A percentile compares a stretch with the other conserved stretches of the same genome.
phyloP scores from a whole-genome alignment of 2,888 invertebrate species.

The Melitaea athalia region DNA sequence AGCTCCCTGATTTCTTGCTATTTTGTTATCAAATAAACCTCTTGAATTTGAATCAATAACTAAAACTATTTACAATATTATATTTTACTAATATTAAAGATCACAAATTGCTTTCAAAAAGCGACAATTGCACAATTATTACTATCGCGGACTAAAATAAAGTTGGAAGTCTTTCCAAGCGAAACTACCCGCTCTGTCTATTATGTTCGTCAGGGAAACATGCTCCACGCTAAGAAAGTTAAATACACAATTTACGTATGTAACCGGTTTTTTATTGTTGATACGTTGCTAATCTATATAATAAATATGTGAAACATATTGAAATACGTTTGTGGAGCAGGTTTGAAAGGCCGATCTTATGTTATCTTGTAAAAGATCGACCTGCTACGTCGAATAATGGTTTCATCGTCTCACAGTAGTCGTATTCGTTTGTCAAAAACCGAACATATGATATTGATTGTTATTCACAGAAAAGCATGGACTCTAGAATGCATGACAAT shows the following conservation, averaged over 20 bases:
- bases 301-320: not conserved
- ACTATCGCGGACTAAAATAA: too few species aligned
- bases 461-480: slow-evolving; percentile 35
- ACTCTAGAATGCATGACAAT: slow-evolving; percentile 78
- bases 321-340: slow-evolving; percentile 9
- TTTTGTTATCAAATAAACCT: too few species aligned
- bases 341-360: slow-evolving; percentile 7
- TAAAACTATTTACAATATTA: too few species aligned
- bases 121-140: too few species aligned
- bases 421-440: slow-evolving; percentile 46
- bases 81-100: too few species aligned
- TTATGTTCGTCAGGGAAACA: not conserved
- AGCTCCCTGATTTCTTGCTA: too few species aligned
- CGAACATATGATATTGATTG: slow-evolving; percentile 18
- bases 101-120: too few species aligned
- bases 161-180: not conserved
- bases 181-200: not conserved
- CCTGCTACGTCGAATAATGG: slow-evolving; percentile 56
- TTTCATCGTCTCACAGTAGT: slow-evolving; percentile 65
- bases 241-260: not conserved
- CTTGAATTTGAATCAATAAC: too few species aligned
- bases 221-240: not conserved
- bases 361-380: slow-evolving; percentile 3
- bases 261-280: not conserved
- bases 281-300: slow-evolving; percentile 6